Evolutionary conservation across 2,797 vertebrate species (phyloP).

Genomic region (Champsocephalus gunnari): DNA sequence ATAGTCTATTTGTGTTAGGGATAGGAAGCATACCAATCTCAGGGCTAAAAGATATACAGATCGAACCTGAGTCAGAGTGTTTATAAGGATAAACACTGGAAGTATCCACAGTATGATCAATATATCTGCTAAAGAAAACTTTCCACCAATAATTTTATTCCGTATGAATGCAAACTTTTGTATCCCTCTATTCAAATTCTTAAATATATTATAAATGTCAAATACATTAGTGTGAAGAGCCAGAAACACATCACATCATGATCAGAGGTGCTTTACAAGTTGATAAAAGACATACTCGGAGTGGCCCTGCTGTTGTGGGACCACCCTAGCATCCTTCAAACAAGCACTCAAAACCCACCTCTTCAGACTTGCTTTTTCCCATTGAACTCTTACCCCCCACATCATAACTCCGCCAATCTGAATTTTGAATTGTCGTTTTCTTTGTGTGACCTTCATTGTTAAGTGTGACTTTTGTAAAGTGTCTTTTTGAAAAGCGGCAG

Average conservation of each 20-base stretch:
- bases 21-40: not conserved
- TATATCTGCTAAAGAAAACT: too few species aligned
- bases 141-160: not conserved
- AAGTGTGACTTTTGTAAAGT: too few species aligned
- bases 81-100: not conserved
- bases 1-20: not conserved
- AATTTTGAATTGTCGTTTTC: too few species aligned
- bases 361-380: too few species aligned
- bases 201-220: not conserved
- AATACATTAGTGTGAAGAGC: not conserved
- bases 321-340: too few species aligned
- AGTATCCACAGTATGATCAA: not conserved
- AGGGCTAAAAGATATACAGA: slow-evolving; percentile 8
- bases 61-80: not conserved
- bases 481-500: too few species aligned
- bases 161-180: not conserved
- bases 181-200: not conserved
- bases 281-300: not conserved
- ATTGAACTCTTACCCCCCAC: too few species aligned
- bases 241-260: not conserved
- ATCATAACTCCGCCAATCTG: too few species aligned
- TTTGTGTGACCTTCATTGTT: too few species aligned
- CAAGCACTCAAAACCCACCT: too few species aligned
- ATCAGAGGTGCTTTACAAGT: not conserved
- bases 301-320: not conserved